phyloP scores from a whole-genome alignment of 2,797 vertebrate species.

The Hippopotamyrus pictus region DNA sequence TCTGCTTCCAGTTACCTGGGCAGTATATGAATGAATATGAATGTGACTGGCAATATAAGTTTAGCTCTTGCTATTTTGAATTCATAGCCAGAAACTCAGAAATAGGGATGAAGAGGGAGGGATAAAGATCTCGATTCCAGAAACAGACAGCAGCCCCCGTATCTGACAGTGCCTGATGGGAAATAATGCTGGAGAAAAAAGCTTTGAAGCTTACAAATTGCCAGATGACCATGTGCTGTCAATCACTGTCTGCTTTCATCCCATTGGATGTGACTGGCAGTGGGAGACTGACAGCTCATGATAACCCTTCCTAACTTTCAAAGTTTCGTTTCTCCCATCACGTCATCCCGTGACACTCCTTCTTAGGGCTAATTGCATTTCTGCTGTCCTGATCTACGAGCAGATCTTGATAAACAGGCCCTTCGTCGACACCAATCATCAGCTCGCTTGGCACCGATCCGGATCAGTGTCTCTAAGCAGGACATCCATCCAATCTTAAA shows the following conservation, averaged over 20 bases:
- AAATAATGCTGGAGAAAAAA: background rate
- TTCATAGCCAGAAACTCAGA: background rate
- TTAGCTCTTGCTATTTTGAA: background rate
- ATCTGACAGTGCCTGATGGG: background rate
- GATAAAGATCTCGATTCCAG: background rate
- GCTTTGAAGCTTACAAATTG: background rate
- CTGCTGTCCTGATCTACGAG: background rate
- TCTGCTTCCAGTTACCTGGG: background rate
- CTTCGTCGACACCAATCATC: background rate
- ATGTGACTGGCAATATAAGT: background rate
- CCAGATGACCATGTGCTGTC: background rate
- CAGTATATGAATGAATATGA: background rate
- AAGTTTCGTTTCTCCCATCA: background rate
- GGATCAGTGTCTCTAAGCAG: background rate
- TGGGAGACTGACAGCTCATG: background rate
- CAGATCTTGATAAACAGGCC: background rate
- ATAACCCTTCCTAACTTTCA: background rate
- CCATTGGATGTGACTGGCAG: background rate
- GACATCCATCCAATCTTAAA: background rate
- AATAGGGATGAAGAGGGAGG: background rate
- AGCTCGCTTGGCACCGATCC: background rate
- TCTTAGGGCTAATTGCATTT: background rate
- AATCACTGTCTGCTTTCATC: background rate
- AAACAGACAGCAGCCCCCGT: background rate
- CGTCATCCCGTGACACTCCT: background rate